A percentile compares a stretch with the other conserved stretches of the same genome.
These are phyloP conservation scores for Salvelinus sp. DNA, from an alignment of 2,113 vertebrate genomes.

Conservation along the genomic window DNA sequence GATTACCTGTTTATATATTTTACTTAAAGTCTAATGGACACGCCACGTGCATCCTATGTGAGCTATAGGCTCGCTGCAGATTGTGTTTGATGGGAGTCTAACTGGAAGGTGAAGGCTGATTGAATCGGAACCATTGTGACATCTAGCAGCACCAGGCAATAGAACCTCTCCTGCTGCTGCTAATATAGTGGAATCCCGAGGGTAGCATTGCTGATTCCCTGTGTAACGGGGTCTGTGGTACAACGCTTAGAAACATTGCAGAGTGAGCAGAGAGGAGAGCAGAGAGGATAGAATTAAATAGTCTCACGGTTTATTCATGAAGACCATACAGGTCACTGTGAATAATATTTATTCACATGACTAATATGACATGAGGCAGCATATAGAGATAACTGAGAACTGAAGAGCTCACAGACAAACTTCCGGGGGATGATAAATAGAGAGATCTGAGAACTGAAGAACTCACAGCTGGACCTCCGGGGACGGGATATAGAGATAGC, in stretches of 20 bases:
- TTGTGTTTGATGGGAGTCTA: slow-evolving; percentile 26
- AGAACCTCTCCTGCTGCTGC: slow-evolving; percentile 20
- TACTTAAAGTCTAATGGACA: too few species aligned
- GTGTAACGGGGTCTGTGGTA: slow-evolving; percentile 34
- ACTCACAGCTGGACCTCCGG: too few species aligned
- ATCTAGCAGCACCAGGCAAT: slow-evolving; percentile 18
- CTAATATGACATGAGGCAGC: neutral
- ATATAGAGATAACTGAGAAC: neutral
- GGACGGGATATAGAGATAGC: neutral
- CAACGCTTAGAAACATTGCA: slow-evolving; percentile 14
- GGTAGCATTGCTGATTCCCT: slow-evolving; percentile 41
- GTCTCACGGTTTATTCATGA: neutral
- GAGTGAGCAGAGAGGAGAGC: neutral
- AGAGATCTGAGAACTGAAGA: too few species aligned
- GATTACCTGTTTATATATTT: neutral
- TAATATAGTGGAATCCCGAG: slow-evolving; percentile 30
- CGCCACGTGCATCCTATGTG: neutral
- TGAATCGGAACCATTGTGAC: slow-evolving; percentile 40
- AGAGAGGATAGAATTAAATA: neutral
- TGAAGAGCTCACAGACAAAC: neutral
- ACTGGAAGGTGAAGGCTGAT: slow-evolving; percentile 38
- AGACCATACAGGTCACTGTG: neutral
- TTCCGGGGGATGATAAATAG: neutral
- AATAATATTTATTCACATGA: neutral
- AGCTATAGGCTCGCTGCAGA: neutral